Percentiles rank a stretch among this genome's conserved stretches.
phyloP scores from a whole-genome alignment of 2,888 invertebrate species.

The Pasiphila rectangulata region DNA sequence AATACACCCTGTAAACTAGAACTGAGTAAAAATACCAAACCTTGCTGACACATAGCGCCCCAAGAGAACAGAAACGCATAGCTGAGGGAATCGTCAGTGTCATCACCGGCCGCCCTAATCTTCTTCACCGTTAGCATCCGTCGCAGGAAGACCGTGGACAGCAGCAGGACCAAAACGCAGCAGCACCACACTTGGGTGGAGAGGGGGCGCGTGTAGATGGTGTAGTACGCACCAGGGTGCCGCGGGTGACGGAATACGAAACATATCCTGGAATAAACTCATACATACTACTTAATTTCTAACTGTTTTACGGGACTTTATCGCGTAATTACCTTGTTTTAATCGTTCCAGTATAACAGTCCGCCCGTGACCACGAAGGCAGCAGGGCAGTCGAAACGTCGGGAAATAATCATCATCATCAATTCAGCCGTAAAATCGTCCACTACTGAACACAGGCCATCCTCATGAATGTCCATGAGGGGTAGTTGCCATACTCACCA shows the following conservation, averaged over 20 bases:
- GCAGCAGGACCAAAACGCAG: slow-evolving; percentile 53
- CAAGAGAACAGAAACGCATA: slow-evolving; percentile 66
- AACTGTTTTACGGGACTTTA: too few species aligned
- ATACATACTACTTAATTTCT: too few species aligned
- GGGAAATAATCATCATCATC: too few species aligned
- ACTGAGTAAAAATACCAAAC: slow-evolving; percentile 36
- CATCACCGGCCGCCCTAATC: slow-evolving; percentile 30
- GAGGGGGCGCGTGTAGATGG: slow-evolving; percentile 84
- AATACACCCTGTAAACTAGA: too few species aligned
- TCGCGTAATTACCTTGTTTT: too few species aligned
- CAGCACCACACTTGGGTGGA: slow-evolving; percentile 80
- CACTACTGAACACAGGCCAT: too few species aligned
- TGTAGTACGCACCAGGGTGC: slow-evolving; percentile 78
- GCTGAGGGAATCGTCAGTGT: slow-evolving; percentile 65
- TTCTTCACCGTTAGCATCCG: slow-evolving; percentile 47
- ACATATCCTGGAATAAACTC: slow-evolving; percentile 69
- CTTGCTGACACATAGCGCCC: slow-evolving; percentile 74
- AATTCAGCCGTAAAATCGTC: too few species aligned
- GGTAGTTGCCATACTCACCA: too few species aligned
- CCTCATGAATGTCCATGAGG: too few species aligned
- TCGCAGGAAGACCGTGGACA: slow-evolving; percentile 44
- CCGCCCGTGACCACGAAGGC: too few species aligned
- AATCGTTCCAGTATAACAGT: too few species aligned
- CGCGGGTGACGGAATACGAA: slow-evolving; percentile 86
- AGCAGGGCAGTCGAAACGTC: too few species aligned